These are phyloP conservation scores for Troglohyphantes excavatus DNA, from an alignment of 2,888 invertebrate genomes.

Conservation along the genomic window DNA sequence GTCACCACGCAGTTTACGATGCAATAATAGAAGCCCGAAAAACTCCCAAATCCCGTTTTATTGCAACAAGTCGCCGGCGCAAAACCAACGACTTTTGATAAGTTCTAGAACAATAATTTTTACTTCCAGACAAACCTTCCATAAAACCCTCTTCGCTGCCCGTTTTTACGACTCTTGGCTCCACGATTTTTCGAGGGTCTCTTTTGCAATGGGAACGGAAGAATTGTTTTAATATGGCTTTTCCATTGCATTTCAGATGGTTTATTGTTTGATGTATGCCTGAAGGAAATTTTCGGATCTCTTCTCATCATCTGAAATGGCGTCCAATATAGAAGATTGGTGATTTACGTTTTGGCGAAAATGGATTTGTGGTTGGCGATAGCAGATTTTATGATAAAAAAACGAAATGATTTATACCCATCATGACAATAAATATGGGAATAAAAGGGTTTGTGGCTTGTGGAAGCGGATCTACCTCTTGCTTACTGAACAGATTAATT, in stretches of 20 bases:
- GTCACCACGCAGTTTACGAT: constrained; percentile 42
- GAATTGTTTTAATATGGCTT: neutral
- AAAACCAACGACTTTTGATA: constrained; percentile 30
- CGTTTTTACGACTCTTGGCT: constrained; percentile 39
- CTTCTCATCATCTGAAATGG: neutral
- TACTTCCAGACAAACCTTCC: constrained; percentile 47
- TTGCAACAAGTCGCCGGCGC: constrained; percentile 50
- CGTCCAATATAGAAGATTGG: neutral
- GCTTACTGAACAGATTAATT: no score
- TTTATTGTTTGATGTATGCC: neutral
- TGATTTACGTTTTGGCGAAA: neutral
- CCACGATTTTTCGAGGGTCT: neutral
- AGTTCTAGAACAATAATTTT: constrained; percentile 50
- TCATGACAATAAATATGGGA: no score
- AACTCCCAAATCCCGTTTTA: constrained; percentile 49
- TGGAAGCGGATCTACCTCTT: no score
- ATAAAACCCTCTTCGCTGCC: constrained; percentile 33
- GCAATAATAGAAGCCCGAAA: constrained; percentile 45
- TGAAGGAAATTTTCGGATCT: neutral
- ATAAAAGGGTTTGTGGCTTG: no score
- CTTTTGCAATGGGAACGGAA: neutral
- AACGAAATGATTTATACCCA: no score
- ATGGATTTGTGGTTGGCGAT: no score
- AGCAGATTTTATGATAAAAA: no score
- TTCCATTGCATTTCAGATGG: neutral